Conservation (phyloP, 1,140 invertebrate species). For the Idris sp. region DNA sequence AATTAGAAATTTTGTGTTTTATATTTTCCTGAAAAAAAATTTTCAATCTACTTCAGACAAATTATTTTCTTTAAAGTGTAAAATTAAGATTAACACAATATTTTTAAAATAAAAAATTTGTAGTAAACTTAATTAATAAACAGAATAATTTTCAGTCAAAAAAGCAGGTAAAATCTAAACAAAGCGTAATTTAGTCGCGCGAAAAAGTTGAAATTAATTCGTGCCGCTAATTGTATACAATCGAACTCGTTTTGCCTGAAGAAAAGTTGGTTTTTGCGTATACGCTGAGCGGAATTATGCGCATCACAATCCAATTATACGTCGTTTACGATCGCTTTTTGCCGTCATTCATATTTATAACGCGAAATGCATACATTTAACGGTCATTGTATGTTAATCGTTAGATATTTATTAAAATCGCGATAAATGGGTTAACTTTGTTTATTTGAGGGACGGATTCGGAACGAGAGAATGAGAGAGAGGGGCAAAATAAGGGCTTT, state of each 20-base stretch:
- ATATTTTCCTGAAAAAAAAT: too few species aligned
- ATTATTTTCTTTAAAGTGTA: too few species aligned
- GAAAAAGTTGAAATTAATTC: constrained; percentile 53
- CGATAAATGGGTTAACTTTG: constrained; percentile 54
- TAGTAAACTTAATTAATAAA: too few species aligned
- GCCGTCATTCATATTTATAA: constrained; percentile 55
- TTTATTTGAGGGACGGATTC: constrained; percentile 45
- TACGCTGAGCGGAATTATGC: constrained; percentile 40
- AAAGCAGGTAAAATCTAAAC: not conserved
- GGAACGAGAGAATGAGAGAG: constrained; percentile 10
- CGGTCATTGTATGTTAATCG: constrained; percentile 58
- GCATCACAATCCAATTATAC: constrained; percentile 55
- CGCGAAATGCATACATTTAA: constrained; percentile 55
- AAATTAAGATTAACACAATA: too few species aligned
- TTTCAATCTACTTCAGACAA: too few species aligned
- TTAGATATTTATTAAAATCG: constrained; percentile 56
- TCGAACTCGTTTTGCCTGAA: constrained; percentile 38
- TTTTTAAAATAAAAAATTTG: too few species aligned
- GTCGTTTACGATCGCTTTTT: constrained; percentile 48
- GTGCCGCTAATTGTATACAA: constrained; percentile 46
- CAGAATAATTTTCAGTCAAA: too few species aligned
- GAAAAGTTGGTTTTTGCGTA: constrained; percentile 38
- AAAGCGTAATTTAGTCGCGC: constrained; percentile 5
- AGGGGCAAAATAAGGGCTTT: constrained; percentile 31
- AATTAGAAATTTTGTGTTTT: too few species aligned